Conservation (phyloP, 2,797 vertebrate species). For the Nannoperca obscura region DNA sequence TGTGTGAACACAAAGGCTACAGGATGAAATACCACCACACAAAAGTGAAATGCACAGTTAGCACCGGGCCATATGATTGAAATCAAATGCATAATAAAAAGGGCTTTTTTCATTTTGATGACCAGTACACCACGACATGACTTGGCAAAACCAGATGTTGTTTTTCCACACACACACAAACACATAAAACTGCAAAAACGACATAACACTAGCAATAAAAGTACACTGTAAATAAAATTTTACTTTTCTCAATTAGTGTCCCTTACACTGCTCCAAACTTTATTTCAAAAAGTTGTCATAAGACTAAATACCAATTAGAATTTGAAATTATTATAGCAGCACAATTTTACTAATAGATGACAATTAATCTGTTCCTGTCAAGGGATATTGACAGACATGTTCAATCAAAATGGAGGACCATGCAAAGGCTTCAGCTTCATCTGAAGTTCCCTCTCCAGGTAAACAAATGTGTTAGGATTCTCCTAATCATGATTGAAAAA, state of each 20-base stretch:
- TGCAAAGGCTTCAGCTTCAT: background rate
- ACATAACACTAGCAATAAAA: background rate
- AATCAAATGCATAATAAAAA: background rate
- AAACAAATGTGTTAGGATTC: conserved; percentile 3
- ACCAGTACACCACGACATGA: background rate
- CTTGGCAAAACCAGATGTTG: background rate
- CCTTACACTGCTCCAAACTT: background rate
- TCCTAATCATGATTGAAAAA: no score
- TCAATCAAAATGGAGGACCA: conserved; percentile 3
- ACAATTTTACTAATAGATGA: background rate
- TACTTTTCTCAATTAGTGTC: background rate
- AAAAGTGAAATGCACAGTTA: conserved; percentile 2
- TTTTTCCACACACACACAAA: background rate
- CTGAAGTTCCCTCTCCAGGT: background rate
- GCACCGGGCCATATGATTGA: background rate
- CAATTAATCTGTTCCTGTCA: background rate
- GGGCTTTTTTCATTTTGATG: background rate
- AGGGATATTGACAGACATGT: conserved; percentile 1
- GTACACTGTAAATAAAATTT: background rate
- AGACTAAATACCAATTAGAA: background rate
- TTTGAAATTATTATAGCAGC: background rate
- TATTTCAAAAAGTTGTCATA: background rate
- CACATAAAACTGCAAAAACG: background rate
- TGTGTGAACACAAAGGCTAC: conserved; percentile 42
- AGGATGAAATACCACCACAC: conserved; percentile 1